A percentile compares a stretch with the other conserved stretches of the same genome.
phyloP scores from a whole-genome alignment of 1,140 invertebrate genomes.

The Rhizoglyphus robini region DNA sequence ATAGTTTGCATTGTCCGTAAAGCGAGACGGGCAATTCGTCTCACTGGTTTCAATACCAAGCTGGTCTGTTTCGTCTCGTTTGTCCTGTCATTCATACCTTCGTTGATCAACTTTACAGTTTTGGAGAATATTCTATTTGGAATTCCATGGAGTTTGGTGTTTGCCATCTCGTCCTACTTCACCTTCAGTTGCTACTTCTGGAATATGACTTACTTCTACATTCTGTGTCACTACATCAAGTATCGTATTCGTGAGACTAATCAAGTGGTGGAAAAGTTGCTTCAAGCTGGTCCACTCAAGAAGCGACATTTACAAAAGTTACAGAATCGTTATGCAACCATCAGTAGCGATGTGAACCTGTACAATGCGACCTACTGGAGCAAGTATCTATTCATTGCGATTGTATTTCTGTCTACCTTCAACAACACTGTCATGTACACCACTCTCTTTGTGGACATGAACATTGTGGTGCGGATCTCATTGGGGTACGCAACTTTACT shows the following conservation, averaged over 20 bases:
- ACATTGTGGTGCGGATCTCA: not conserved
- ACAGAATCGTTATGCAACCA: not conserved
- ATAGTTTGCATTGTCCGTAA: not conserved
- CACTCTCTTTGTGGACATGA: not conserved
- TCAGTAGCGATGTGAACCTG: not conserved
- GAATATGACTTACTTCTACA: slow-evolving; percentile 3
- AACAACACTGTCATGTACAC: not conserved
- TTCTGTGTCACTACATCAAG: not conserved
- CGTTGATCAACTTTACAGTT: not conserved
- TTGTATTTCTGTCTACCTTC: not conserved
- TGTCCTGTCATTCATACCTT: not conserved
- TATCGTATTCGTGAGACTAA: not conserved
- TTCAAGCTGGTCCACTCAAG: not conserved
- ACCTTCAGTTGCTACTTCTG: not conserved
- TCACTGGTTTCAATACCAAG: not conserved
- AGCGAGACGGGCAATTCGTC: not conserved
- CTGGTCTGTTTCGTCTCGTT: not conserved
- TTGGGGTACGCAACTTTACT: not conserved
- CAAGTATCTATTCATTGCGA: not conserved
- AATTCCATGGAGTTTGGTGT: not conserved
- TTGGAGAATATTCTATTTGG: not conserved
- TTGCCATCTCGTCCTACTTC: not conserved
- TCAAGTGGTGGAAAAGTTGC: not conserved
- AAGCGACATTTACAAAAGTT: not conserved
- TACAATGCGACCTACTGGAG: not conserved